These are phyloP conservation scores for Anas capensis DNA, from an alignment of 2,797 vertebrate species.

Conservation along the genomic window DNA sequence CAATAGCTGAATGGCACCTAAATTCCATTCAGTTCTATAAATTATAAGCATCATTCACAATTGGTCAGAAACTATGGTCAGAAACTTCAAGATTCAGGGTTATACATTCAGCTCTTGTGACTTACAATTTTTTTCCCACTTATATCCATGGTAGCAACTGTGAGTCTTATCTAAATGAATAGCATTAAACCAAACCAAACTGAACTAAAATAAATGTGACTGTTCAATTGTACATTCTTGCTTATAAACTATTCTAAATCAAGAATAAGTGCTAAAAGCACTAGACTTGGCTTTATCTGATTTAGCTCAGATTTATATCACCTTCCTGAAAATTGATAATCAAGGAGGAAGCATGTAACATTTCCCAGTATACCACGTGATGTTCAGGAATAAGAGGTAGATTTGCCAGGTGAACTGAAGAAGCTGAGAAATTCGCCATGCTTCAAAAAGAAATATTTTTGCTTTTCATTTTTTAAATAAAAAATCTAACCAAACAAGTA, in stretches of 20 bases:
- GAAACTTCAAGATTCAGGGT: neutral
- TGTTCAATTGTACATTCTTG: neutral
- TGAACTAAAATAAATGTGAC: neutral
- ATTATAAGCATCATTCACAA: neutral
- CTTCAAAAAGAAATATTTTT: neutral
- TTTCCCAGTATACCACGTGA: neutral
- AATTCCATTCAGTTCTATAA: slow-evolving; percentile 27
- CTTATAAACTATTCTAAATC: neutral
- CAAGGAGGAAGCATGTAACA: neutral
- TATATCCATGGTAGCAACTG: neutral
- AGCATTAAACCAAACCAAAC: neutral
- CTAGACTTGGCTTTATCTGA: neutral
- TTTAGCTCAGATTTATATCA: neutral
- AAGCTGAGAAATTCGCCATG: neutral
- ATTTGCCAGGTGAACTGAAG: neutral
- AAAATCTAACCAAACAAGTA: neutral
- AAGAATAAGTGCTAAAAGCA: neutral
- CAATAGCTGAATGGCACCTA: neutral
- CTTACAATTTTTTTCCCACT: neutral
- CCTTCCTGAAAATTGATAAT: neutral
- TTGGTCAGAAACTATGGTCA: neutral
- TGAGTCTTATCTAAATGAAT: neutral
- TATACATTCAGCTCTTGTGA: neutral
- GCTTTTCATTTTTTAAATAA: neutral
- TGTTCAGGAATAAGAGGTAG: accelerated